Conservation (phyloP, 2,113 vertebrate species). For the Lophura nycthemera region DNA sequence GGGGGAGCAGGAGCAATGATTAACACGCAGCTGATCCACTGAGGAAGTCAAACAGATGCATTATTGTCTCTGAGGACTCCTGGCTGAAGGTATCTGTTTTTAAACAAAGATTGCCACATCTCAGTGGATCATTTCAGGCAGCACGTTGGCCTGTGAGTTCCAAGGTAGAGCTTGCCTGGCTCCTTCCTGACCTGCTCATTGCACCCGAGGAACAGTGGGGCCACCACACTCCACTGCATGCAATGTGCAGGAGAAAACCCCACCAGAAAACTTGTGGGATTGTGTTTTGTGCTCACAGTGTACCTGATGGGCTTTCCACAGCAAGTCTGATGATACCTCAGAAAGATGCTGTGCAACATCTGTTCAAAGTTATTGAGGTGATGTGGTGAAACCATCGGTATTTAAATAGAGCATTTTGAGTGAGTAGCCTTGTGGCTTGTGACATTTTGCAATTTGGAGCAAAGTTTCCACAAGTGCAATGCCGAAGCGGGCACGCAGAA, state of each 20-base stretch:
- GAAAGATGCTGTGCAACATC: background rate
- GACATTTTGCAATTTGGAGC: background rate
- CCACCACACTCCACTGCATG: background rate
- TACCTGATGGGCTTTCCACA: background rate
- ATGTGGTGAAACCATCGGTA: background rate
- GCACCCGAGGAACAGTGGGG: background rate
- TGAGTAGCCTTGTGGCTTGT: background rate
- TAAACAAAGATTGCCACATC: background rate
- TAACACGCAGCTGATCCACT: background rate
- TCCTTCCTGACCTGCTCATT: background rate
- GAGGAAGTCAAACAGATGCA: conserved; percentile 44
- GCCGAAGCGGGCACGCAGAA: background rate
- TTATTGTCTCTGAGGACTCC: conserved; percentile 16
- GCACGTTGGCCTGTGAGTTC: background rate
- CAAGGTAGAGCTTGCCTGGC: background rate
- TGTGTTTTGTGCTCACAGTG: background rate
- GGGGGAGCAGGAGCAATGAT: background rate
- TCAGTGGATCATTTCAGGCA: background rate
- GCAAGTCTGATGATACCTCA: background rate
- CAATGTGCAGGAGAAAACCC: background rate
- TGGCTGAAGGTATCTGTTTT: background rate
- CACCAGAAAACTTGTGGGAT: too few relatives aligned
- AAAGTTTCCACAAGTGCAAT: background rate
- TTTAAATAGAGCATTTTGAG: background rate
- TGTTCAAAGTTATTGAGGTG: background rate